phyloP scores from a whole-genome alignment of 2,113 vertebrate species.

The Pongo pygmaeus region DNA sequence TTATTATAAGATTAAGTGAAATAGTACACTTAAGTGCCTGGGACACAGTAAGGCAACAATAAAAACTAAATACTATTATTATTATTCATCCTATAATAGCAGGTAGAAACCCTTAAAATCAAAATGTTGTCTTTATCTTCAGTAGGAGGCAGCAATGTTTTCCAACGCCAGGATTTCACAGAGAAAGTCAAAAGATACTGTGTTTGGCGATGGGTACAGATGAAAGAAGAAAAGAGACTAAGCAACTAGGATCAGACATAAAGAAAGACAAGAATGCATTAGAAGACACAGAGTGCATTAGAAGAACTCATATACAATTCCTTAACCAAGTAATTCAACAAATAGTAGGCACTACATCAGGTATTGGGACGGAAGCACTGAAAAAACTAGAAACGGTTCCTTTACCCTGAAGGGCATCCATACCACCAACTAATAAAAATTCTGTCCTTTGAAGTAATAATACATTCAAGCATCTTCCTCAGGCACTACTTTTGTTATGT shows the following conservation, averaged over 20 bases:
- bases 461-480: not conserved
- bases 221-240: not conserved
- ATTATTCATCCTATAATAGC: not conserved
- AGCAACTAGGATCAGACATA: not conserved
- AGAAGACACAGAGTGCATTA: not conserved
- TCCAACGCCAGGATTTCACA: not conserved
- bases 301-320: not conserved
- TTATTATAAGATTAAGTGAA: too few species aligned
- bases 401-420: not conserved
- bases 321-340: not conserved
- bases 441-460: not conserved
- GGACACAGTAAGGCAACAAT: not conserved
- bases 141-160: not conserved
- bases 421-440: not conserved
- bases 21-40: too few species aligned
- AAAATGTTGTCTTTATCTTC: not conserved
- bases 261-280: not conserved
- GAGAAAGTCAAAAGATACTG: not conserved
- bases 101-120: not conserved
- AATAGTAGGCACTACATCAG: not conserved
- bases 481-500: not conserved
- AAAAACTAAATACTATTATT: not conserved
- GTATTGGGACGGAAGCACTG: not conserved
- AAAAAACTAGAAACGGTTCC: not conserved
- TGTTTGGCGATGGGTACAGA: not conserved